Percentiles rank a stretch among this genome's conserved stretches.
Evolutionary conservation across 1,140 invertebrate species (phyloP).

Genomic region (Bombus vancouverensis): DNA sequence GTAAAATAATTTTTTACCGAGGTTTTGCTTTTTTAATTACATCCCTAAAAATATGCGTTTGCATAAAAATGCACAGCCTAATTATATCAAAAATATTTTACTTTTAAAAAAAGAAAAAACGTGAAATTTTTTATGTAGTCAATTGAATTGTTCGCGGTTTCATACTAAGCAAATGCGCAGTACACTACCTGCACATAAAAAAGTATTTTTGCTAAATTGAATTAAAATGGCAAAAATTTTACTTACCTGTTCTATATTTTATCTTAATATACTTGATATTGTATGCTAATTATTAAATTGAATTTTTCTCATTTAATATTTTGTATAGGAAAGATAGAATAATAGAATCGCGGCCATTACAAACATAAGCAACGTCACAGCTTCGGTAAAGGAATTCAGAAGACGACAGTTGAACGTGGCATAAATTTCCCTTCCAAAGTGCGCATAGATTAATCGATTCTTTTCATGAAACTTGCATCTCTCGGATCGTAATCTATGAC

Average conservation of each 20-base stretch:
- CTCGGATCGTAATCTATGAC: slow-evolving; percentile 30
- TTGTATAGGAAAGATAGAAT: slow-evolving; percentile 9
- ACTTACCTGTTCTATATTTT: neutral
- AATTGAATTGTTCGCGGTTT: slow-evolving; percentile 21
- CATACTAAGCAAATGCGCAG: neutral
- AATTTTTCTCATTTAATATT: slow-evolving; percentile 1
- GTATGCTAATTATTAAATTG: neutral
- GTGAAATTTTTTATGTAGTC: neutral
- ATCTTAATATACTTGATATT: neutral
- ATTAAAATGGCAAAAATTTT: neutral
- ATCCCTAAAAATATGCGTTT: no score
- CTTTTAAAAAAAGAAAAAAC: no score
- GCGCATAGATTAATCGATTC: neutral
- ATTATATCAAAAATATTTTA: no score
- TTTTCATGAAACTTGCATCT: neutral
- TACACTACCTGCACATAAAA: neutral
- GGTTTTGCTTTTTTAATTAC: no score
- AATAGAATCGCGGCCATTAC: slow-evolving; percentile 41
- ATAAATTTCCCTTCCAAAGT: slow-evolving; percentile 14
- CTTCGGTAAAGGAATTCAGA: slow-evolving; percentile 37
- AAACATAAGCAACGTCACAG: slow-evolving; percentile 41
- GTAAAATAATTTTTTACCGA: no score
- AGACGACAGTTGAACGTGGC: slow-evolving; percentile 48
- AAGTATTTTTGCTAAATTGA: neutral
- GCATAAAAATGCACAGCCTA: no score